These are phyloP conservation scores for Poecilia picta DNA, from an alignment of 2,797 vertebrate species.

Conservation along the genomic window DNA sequence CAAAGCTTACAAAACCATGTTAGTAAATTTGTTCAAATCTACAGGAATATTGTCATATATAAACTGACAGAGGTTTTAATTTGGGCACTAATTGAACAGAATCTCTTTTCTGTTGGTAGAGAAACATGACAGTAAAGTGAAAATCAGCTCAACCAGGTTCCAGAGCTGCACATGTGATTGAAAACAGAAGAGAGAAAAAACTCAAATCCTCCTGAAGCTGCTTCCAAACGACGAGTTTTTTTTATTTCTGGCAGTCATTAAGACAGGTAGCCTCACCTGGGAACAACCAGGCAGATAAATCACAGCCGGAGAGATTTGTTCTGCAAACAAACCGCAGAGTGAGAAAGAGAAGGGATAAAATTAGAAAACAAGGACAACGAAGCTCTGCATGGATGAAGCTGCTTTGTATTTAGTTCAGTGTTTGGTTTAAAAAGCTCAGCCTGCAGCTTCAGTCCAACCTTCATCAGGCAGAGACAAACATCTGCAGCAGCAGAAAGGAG, in stretches of 20 bases:
- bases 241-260: constrained; percentile 52
- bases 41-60: neutral
- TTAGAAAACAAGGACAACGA: constrained; percentile 22
- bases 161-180: constrained; percentile 6
- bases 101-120: neutral
- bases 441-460: constrained; percentile 6
- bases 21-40: neutral
- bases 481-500: constrained; percentile 8
- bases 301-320: constrained; percentile 32
- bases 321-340: constrained; percentile 30
- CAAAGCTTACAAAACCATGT: neutral
- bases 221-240: constrained; percentile 43
- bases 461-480: constrained; percentile 34
- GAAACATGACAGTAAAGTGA: neutral
- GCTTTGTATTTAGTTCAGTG: neutral
- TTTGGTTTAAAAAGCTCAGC: neutral
- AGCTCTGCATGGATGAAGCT: constrained; percentile 36
- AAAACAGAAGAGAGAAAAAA: neutral
- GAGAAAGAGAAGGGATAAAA: constrained; percentile 1
- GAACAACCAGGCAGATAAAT: constrained; percentile 58
- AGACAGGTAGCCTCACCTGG: constrained; percentile 60
- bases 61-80: neutral
- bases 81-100: neutral
- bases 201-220: constrained; percentile 23
- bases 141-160: constrained; percentile 2